These are phyloP conservation scores for Buphagus erythrorhynchus DNA, from an alignment of 2,797 vertebrate species.

Conservation along the genomic window DNA sequence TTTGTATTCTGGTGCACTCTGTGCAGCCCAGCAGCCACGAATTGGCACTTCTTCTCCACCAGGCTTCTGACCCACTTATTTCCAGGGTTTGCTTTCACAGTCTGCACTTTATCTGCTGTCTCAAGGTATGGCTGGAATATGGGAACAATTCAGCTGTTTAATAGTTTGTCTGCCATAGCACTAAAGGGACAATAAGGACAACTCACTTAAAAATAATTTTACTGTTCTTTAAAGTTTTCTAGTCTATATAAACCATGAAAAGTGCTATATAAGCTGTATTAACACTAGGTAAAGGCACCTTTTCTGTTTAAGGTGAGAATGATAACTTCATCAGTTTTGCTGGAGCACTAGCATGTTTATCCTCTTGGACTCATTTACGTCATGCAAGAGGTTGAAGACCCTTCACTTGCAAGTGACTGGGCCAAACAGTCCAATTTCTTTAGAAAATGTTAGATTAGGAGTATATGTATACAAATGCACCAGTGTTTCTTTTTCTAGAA, in stretches of 20 bases:
- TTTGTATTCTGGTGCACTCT: not conserved
- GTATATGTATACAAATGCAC: not conserved
- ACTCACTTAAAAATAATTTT: not conserved
- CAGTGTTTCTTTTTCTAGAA: not conserved
- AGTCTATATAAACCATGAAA: not conserved
- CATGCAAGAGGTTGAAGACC: not conserved
- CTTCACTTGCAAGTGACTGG: not conserved
- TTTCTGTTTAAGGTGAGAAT: not conserved
- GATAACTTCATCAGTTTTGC: not conserved
- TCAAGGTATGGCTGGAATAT: not conserved
- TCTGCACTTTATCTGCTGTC: not conserved
- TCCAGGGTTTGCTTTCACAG: not conserved
- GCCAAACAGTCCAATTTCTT: not conserved
- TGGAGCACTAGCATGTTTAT: not conserved
- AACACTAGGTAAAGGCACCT: not conserved
- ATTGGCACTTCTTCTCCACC: not conserved
- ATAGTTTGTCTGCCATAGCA: not conserved
- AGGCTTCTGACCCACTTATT: slow-evolving; percentile 14
- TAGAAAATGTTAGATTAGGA: not conserved
- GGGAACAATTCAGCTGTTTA: not conserved
- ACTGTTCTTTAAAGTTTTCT: not conserved
- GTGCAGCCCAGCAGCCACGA: not conserved
- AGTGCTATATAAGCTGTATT: not conserved
- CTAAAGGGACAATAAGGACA: not conserved
- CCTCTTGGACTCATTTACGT: not conserved